Percentiles rank a stretch among this genome's conserved stretches.
Evolutionary conservation across 2,888 invertebrate genomes (phyloP).

Genomic region (Cartodere bifasciata): DNA sequence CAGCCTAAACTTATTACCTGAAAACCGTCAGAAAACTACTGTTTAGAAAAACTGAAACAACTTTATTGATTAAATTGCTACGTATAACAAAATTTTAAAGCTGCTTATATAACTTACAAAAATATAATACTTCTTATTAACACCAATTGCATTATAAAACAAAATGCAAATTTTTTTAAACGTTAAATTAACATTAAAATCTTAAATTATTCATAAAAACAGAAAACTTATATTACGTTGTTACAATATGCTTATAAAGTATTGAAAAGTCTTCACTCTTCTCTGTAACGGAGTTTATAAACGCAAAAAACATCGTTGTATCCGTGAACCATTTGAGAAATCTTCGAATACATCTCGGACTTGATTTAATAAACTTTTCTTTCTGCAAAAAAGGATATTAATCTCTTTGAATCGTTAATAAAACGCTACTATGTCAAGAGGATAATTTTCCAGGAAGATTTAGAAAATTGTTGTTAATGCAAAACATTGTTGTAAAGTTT

Average conservation of each 20-base stretch:
- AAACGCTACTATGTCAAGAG: slow-evolving; percentile 2
- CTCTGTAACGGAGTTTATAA: slow-evolving; percentile 40
- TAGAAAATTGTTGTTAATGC: slow-evolving; percentile 4
- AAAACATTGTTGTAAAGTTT: slow-evolving; percentile 4
- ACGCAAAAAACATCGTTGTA: slow-evolving; percentile 74
- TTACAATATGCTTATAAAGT: slow-evolving; percentile 24
- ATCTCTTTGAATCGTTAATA: no score
- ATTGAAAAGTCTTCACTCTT: slow-evolving; percentile 27
- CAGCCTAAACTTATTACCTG: no score
- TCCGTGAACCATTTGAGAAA: slow-evolving; percentile 82
- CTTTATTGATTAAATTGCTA: no score
- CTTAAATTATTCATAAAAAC: background rate
- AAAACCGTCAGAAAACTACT: no score
- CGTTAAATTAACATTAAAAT: background rate
- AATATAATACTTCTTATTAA: no score
- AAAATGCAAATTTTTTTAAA: no score
- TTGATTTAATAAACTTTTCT: slow-evolving; percentile 52
- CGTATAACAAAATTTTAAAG: no score
- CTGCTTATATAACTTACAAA: no score
- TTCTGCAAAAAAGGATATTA: slow-evolving; percentile 44
- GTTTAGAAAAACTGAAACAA: no score
- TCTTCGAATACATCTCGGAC: slow-evolving; percentile 53
- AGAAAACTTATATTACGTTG: background rate
- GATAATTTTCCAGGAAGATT: slow-evolving; percentile 3
- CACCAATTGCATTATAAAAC: no score